A percentile compares a stretch with the other conserved stretches of the same genome.
phyloP scores from a whole-genome alignment of 2,888 invertebrate genomes.

The Drosophila ezoana region DNA sequence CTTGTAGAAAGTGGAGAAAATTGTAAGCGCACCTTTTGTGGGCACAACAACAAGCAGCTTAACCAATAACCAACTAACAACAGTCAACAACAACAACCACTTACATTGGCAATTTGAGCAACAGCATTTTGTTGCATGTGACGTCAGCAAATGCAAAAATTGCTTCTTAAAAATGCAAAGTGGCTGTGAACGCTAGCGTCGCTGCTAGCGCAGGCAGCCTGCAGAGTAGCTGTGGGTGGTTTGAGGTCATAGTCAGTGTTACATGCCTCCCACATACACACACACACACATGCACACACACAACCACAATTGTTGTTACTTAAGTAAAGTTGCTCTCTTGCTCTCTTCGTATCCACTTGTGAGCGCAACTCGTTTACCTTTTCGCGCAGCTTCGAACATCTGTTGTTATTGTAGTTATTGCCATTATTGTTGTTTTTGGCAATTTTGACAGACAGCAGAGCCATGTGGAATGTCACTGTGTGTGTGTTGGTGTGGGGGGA shows the following conservation, averaged over 20 bases:
- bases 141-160: constrained; percentile 59
- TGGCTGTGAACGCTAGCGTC: constrained; percentile 34
- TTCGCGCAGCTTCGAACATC: constrained; percentile 66
- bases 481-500: constrained; percentile 16
- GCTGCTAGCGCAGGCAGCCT: constrained; percentile 32
- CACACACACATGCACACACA: constrained; percentile 15
- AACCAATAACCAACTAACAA: constrained; percentile 37
- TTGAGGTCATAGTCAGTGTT: constrained; percentile 73
- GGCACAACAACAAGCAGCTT: constrained; percentile 55
- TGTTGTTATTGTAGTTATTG: constrained; percentile 62
- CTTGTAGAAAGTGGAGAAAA: constrained; percentile 77
- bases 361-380: constrained; percentile 77
- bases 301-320: constrained; percentile 34
- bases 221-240: constrained; percentile 65
- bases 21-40: constrained; percentile 75
- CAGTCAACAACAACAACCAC: constrained; percentile 32
- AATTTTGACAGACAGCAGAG: constrained; percentile 56
- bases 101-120: constrained; percentile 19
- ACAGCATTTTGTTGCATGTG: constrained; percentile 39
- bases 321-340: constrained; percentile 28
- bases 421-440: constrained; percentile 60
- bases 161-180: constrained; percentile 55
- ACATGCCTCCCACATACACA: constrained; percentile 55
- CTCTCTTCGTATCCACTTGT: constrained; percentile 44
- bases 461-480: constrained; percentile 56